These are phyloP conservation scores for Microplitis mediator DNA, from an alignment of 1,140 invertebrate genomes.

Conservation along the genomic window DNA sequence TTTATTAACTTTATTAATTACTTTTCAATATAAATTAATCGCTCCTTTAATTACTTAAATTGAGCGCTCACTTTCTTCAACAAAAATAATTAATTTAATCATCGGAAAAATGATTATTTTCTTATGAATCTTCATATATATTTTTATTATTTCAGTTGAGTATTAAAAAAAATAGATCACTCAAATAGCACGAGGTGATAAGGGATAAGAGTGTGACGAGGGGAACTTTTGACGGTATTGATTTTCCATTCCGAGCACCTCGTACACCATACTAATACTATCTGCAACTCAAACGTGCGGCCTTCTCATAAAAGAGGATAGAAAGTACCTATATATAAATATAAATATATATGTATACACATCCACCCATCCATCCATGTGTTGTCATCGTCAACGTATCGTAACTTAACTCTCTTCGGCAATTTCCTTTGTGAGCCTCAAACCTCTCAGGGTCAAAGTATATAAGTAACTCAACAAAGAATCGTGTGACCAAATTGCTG, in stretches of 20 bases:
- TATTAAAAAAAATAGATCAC: neutral
- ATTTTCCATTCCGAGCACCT: slow-evolving; percentile 45
- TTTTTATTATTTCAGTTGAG: neutral
- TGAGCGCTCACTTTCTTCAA: no score
- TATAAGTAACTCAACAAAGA: neutral
- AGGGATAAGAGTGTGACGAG: slow-evolving; percentile 27
- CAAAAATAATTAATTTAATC: neutral
- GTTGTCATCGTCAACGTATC: neutral
- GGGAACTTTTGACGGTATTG: slow-evolving; percentile 49
- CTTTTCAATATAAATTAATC: no score
- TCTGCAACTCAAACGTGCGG: slow-evolving; percentile 40
- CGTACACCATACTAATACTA: slow-evolving; percentile 24
- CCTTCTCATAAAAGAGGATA: neutral
- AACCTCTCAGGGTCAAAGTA: neutral
- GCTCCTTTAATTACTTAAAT: no score
- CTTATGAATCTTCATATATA: neutral
- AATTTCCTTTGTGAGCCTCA: neutral
- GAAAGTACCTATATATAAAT: neutral
- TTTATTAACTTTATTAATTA: no score
- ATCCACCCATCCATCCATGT: no score
- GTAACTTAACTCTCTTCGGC: neutral
- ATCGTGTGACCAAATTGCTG: neutral
- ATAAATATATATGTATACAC: no score
- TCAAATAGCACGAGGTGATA: neutral
- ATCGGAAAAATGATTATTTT: neutral